Base-by-base conservation (phyloP, 2,888 invertebrate species). In the Sesia bembeciformis region DNA sequence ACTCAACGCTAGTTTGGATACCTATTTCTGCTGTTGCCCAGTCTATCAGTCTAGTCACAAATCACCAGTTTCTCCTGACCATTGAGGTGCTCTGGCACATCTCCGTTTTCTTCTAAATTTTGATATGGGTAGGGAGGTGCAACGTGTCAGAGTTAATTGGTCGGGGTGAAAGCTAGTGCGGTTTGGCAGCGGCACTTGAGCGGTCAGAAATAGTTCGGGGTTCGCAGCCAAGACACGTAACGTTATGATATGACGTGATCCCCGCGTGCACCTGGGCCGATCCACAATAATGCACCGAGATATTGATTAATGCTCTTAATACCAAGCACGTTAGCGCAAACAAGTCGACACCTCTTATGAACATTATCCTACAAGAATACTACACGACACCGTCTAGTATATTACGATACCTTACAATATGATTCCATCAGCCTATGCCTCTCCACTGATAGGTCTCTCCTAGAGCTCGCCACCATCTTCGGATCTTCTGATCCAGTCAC, bases 201-300 rank as follows among this genome's bases (percentile, higher is more conserved):
- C 68, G 81, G 58, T 66, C 80, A 76, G 75, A 86, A 86, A 86
- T 86, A 86, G 85, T 81, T 61, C 58, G 57, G 59, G 58, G 63
- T 58, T 62, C 59, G 62, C 57, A 62, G 83, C 82, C 82, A 81
- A 82, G 76, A 74, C 75, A 74, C 79, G 81, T 73, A 72, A 70
- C 57, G 57, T 5, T 6, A 23, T 46, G 23, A 50, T 39, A 50
- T 50, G 50, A 50, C 50, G 56, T 62, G 65, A 65, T 23, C 23
- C 58, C 55, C n/a, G 55, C 4, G 4, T 40, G 51, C 58, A 58
- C 58, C 58, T 58, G 58, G 58, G 54, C 38, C 56, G 49, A 53
- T 66, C 59, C 43, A 54, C 68, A 58, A 64, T 51, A 52, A 62
- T 61, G 62, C 65, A 62, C 49, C 54, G 42, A n/a, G n/a, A n/a